Evolutionary conservation across 1,140 invertebrate genomes (phyloP), one percentile per base, ranked within the genome.

Genomic region (Aphelinus certus): DNA sequence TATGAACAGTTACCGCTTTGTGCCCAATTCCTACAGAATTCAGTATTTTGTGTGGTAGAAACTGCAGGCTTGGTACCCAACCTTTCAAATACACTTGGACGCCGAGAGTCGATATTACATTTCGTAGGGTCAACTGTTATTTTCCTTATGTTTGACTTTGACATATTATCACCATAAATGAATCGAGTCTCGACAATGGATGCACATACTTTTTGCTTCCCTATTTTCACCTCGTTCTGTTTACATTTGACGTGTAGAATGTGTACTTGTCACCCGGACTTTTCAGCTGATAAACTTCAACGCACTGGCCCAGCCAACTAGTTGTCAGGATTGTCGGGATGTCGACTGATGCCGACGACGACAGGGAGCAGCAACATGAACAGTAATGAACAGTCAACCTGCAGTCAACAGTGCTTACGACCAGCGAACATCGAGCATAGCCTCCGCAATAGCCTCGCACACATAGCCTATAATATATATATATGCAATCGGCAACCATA

Each of bases 81-180:
- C 80, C 93, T 90, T 88, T 94, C 92, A 88, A 94, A 94, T 77
- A 94, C 93, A 90, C 93, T 94, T 77, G 92, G 92, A 85, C 93
- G 90, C 80, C 86, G 83, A 80, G 86, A 88, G 87, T 92, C 88
- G 84, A 89, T 90, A 87, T 92, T 92, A 84, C 89, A 89, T 90
- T 91, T 92, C 82, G 91, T 90, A 86, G 92, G 88, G 86, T 92
- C 92, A 85, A 92, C 92, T 87, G 91, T 92, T 88, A 93, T 93
- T 91, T 93, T 94, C 84, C 92, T 90, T 90, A 93, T 91, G 85
- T 90, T 91, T 91, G 92, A 90, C 89, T 93, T 93, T 91, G 92
- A 93, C 92, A 93, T 93, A 91, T 89, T 90, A 87, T 88, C 85
- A 85, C 86, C 83, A 87, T 82, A 85, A 84, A 87, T 82, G 83